These are phyloP conservation scores for Corythaeola cristata DNA, from an alignment of 2,113 vertebrate genomes.

Conservation along the genomic window DNA sequence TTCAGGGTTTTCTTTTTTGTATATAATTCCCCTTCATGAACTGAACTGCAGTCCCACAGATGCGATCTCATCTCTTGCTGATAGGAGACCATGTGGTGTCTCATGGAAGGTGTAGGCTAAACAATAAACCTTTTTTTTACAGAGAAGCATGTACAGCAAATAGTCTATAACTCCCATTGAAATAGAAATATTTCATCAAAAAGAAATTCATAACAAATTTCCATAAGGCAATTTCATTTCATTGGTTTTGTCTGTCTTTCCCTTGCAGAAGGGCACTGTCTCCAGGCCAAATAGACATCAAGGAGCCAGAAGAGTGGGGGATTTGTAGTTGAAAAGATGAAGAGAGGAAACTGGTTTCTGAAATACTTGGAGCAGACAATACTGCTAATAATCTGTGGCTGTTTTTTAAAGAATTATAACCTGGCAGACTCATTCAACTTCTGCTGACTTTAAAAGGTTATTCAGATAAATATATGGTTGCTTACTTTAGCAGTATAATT, in stretches of 20 bases:
- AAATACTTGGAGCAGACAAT: slow-evolving; percentile 19
- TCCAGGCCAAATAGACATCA: neutral
- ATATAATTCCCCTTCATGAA: neutral
- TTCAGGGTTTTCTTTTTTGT: neutral
- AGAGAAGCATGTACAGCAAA: neutral
- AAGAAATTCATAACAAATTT: neutral
- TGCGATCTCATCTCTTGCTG: neutral
- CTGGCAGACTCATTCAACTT: neutral
- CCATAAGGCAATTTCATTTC: neutral
- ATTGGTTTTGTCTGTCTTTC: neutral
- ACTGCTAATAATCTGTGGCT: neutral
- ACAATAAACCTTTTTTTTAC: slow-evolving; percentile 1
- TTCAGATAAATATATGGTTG: neutral
- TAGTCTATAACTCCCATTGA: neutral
- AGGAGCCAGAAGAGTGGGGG: slow-evolving; percentile 18
- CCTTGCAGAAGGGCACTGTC: neutral
- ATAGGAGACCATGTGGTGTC: neutral
- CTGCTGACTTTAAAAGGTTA: slow-evolving; percentile 8
- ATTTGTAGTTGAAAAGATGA: neutral
- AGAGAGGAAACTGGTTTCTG: neutral
- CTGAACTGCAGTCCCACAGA: neutral
- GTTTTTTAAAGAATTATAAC: slow-evolving; percentile 10
- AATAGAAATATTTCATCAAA: slow-evolving; percentile 1
- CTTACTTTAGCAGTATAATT: neutral
- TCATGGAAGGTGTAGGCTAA: neutral